Base-by-base conservation (phyloP, 1,140 invertebrate species). In the Lordiphosa mommai region DNA sequence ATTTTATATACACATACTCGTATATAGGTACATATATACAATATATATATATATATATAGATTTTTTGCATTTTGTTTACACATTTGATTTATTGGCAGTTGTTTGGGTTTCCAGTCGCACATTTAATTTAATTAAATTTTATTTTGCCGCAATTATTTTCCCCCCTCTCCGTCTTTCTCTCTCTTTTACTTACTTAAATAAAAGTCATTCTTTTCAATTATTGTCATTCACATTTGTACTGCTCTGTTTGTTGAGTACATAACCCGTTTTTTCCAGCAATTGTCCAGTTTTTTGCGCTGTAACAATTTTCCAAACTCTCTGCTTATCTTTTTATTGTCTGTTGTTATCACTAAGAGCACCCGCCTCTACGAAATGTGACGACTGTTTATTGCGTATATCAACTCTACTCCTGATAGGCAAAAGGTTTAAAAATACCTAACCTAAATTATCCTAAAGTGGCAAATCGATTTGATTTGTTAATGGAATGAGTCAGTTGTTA, bases 321-420 rank as follows among this genome's bases (percentile, higher is more conserved):
- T 32, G 37, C 52, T 60, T 60, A 29, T 64, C 47, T 64, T 10
- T 23, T 33, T 33, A 47, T 66, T 73, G 70, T 80, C 74, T 58
- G 33, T 41, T 51, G 32, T 46, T 67, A 56, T 61, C 58, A 41
- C 27, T 29, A 10, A 29, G 32, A 32, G 16, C 13, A 38, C 37
- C 37, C 14, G 60, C 69, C 69, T 73, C 80, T 80, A 79, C 74
- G 74, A 80, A 80, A 73, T 80, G 49, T 37, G 36, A 48, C 23
- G 40, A 58, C 48, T 65, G 51, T 46, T 46, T 49, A 27, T 7
- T 27, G 23, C 23, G 23, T 27, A 27, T 27, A 27, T 27, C 23
- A 27, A 27, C 23, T 7, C 23, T 7, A 7, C 23, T 6, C 23
- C 23, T 6, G 23, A 27, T 27, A 27, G 23, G 23, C 23, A 1